A percentile compares a stretch with the other conserved stretches of the same genome.
Conservation (phyloP, 1,140 invertebrate species). For the Catajapyx aquilonaris region DNA sequence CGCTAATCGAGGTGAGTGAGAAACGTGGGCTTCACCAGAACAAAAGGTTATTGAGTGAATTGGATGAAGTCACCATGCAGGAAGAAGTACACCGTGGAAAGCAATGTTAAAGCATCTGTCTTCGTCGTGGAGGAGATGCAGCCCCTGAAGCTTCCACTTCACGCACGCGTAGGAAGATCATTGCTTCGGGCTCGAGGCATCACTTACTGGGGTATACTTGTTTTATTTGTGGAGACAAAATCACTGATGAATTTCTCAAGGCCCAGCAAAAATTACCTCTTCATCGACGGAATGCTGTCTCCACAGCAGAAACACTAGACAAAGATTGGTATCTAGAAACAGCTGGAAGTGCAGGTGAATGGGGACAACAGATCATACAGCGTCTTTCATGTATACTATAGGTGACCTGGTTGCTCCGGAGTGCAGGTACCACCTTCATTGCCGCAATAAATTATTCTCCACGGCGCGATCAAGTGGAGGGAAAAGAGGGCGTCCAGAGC, state of each 20-base stretch:
- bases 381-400: constrained; percentile 6
- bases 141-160: constrained; percentile 4
- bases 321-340: constrained; percentile 5
- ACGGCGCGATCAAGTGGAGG: not conserved
- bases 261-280: constrained; percentile 5
- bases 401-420: constrained; percentile 4
- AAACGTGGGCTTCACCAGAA: constrained; percentile 10
- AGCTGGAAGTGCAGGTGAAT: constrained; percentile 4
- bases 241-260: constrained; percentile 10
- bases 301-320: constrained; percentile 4
- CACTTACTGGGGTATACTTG: constrained; percentile 8
- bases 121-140: constrained; percentile 10
- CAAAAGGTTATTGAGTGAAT: constrained; percentile 8
- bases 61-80: constrained; percentile 11
- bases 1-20: constrained; percentile 8
- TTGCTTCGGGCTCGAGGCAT: constrained; percentile 6
- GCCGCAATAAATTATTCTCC: constrained; percentile 3
- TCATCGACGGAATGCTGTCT: constrained; percentile 3
- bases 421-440: constrained; percentile 4
- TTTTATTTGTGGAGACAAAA: constrained; percentile 10
- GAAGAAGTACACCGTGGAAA: constrained; percentile 9
- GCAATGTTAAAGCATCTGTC: constrained; percentile 9
- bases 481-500: constrained; percentile 1
- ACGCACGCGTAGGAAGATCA: constrained; percentile 4
- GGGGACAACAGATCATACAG: constrained; percentile 5